Base-by-base conservation (phyloP, 2,797 vertebrate species). In the Notolabrus celidotus region DNA sequence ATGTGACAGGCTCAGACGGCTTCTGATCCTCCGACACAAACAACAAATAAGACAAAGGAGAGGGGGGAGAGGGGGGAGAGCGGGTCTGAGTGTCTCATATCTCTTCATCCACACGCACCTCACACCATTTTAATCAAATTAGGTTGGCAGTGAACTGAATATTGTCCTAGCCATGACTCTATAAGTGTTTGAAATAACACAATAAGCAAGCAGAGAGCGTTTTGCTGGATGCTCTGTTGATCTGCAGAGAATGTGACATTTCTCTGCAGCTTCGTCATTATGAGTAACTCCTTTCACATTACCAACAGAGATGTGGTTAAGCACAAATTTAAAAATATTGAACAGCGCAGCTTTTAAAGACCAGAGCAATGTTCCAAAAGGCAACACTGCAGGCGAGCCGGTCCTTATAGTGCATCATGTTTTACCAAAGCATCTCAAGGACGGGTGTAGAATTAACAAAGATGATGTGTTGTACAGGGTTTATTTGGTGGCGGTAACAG, bases 1-100 rank as follows among this genome's bases (percentile, higher is more conserved):
- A 65, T 59, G 25, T 64, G 54, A 65, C 59, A 77, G 69, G 55
- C 56, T 79, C 23, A 76, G 25, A 65, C 59, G 81, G 69, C 60
- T 64, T 82, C 31, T 76, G 25, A 65, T 67, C 63, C 45, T 43
- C 29, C 25, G 42, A 25, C 42, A 55, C 31, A 68, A 72, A 42
- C 67, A 71, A 50, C 34, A 51, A 61, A 74, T 58, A 64, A 51
- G 31, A 58, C 34, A 43, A 62, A 39, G 16, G 10, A 67, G 20
- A 54, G 4, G 19, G 51, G 47, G 16, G 10, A 67, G 20, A 54
- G 4, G 19, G 51, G 47, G 47, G 11, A 34, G 41, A 56, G 20
- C 20, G 4, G 12, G 12, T 46, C 25, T 41, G 31, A 27, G 16
- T 33, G 20, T n/a, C 3, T 61, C 34, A 29, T 34, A 58, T 41